Evolutionary conservation across 2,113 vertebrate species (phyloP).

Genomic region (Anoplopoma fimbria): DNA sequence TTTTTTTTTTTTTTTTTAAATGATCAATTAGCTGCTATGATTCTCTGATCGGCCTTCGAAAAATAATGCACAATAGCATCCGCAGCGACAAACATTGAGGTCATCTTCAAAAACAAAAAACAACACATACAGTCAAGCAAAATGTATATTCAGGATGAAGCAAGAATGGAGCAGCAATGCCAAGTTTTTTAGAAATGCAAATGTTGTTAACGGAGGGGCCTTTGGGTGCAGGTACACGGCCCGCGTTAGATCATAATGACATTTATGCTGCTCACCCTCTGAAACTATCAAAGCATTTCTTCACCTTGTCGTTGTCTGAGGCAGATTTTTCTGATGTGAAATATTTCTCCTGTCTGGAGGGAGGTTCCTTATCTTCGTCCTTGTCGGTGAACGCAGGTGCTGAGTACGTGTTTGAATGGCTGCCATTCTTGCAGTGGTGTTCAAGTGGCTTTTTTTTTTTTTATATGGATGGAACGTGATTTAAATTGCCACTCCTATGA

Average conservation of each 20-base stretch:
- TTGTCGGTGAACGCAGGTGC: slow-evolving; percentile 35
- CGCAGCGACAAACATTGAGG: neutral
- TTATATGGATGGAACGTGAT: slow-evolving; percentile 33
- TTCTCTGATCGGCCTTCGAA: slow-evolving; percentile 30
- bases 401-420: slow-evolving; percentile 25
- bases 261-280: slow-evolving; percentile 32
- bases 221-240: slow-evolving; percentile 51
- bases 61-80: slow-evolving; percentile 18
- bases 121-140: neutral
- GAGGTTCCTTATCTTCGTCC: slow-evolving; percentile 10
- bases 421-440: slow-evolving; percentile 31
- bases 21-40: slow-evolving; percentile 53
- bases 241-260: slow-evolving; percentile 63
- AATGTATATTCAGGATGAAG: slow-evolving; percentile 46
- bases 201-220: slow-evolving; percentile 37
- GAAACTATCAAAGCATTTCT: slow-evolving; percentile 49
- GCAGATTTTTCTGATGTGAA: slow-evolving; percentile 39
- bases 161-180: slow-evolving; percentile 17
- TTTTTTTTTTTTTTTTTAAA: slow-evolving; percentile 37
- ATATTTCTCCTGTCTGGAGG: slow-evolving; percentile 36
- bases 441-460: slow-evolving; percentile 22
- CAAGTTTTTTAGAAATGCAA: slow-evolving; percentile 61
- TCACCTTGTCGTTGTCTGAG: slow-evolving; percentile 30
- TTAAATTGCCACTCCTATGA: slow-evolving; percentile 29
- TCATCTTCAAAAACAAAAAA: slow-evolving; percentile 28